Base-by-base conservation (phyloP, 2,113 vertebrate species). In the Cranoglanis bouderius region DNA sequence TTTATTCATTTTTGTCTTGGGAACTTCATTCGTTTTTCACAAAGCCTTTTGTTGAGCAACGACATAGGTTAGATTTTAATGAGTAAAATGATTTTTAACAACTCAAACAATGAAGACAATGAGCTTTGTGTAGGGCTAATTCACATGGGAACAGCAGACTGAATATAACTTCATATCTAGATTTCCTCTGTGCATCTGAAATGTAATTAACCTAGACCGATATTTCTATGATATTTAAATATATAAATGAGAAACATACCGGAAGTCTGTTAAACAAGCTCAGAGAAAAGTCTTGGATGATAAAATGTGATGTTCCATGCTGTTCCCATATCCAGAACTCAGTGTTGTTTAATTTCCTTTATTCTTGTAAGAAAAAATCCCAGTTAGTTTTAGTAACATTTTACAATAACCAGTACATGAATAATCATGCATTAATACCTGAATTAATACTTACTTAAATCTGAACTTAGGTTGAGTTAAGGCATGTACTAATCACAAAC, bases 1-100 rank as follows among this genome's bases (percentile, higher is more conserved):
- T 84, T 84, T 87, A 70, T 46, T 75, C 40, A 13, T 85, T 89
- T 75, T 81, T 63, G 26, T 87, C n/a, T 46, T 43, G 2, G 18
- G 18, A 72, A 9, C 18, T 14, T 70, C 26, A 1, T 67, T 74
- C 6, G 0, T 85, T 38, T 40, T 57, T 10, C 29, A 82, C 19
- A 19, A 84, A 84, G 78, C 38, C 82, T 61, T 84, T 63, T 67
- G 43, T 19, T 67, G 26, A 59, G 18, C 9, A 46, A 3, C 49
- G 19, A n/a, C 43, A 75, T 46, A 35, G 51, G 78, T 55, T 21
- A 32, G 63, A 82, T 63, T 63, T 49, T 78, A 78, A 78, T 29
- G 43, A 78, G 75, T 49, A 32, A 87, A 87, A 77, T 77, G 14
- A 16, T 32, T 78, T 53, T 53, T 80, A 77, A 78, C 51, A 81